Base-by-base conservation (phyloP, 1,140 invertebrate species). In the Trichonephila clavata region DNA sequence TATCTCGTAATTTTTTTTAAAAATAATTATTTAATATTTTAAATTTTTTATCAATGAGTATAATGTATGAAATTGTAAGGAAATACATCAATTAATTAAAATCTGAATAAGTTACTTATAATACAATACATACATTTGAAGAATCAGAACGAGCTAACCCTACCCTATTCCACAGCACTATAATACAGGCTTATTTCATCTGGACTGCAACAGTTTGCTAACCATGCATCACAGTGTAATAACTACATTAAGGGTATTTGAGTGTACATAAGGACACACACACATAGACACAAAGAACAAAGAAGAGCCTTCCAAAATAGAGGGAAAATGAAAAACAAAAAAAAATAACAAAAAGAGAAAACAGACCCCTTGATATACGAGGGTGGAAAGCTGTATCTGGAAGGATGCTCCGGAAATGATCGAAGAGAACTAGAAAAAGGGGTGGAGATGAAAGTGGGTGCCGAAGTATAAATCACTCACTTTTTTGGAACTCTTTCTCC, bases 401-500 rank as follows among this genome's bases (percentile, higher is more conserved):
- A 57, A 61, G 61, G 43, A 43, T n/a, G 24, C 43, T 21, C 59
- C 8, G 63, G 39, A 61, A 59, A 20, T 32, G 39, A 20, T 86
- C 27, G 80, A n/a, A 50, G 14, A 32, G n/a, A 14, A 20, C 61
- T 16, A 20, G 21, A 63, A 63, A 39, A 71, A 32, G 14, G 24
- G 68, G 24, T 71, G 68, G 68, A 32, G 61, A 50, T 50, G 16
- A 71, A 71, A 71, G 27, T 71, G 27, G 68, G n/a, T 27, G 13
- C 13, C 5, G 18, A 71, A 50, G 50, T 71, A 71, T 71, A 71
- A 71, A 71, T 71, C 68, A 71, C 68, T 71, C 68, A 71, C 68
- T 71, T 71, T 39, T 71, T 27, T 68, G 65, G 65, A 71, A 71
- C 24, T 16, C 27, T 71, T 65, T 5, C 27, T 27, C 32, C 68